Evolutionary conservation across 2,888 invertebrate species (phyloP), one percentile per base, ranked within the genome.

Genomic region (Eulithis testata): DNA sequence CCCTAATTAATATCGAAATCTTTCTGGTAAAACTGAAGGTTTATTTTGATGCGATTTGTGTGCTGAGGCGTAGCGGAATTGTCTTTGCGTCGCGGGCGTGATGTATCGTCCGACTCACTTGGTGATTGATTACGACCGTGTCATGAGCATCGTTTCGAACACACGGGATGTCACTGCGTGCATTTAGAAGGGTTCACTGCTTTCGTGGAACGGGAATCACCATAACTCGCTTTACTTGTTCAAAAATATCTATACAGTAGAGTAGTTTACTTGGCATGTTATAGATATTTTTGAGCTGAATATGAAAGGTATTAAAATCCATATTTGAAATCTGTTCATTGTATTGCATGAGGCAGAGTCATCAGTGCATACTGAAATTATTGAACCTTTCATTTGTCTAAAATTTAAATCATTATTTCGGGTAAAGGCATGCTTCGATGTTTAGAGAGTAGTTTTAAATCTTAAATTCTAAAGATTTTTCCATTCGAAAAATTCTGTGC

Each of bases 171-270:
- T 83, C 90, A 91, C 90, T 81, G 83, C 89, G 90, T 89, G 90
- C 90, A 89, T 89, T 66, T 82, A 84, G 77, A 84, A 80, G 86
- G 89, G 87, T 76, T 88, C 91, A 93, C 92, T 85, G 93, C 93
- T 92, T 92, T 81, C 80, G 84, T 88, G 90, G 89, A 89, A 87
- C 84, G 86, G 91, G 86, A 76, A 77, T 86, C 86, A 87, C 88
- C 73, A 75, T 76, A 71, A 76, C 74, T 76, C 70, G 73, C 70
- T 79, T 81, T 60, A 63, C 49, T 12, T 58, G 82, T 83, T 80
- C 82, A 88, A 84, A 84, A 85, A 87, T 81, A 85, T 87, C 81
- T 83, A 81, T 73, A 71, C 53, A 68, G 62, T 70, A 63, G 58
- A 65, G 63, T 70, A 68, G 54, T 51, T 21, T 51, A 69, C 49